Evolutionary conservation across 1,140 invertebrate species (phyloP).

Genomic region (Lordiphosa clarofinis): DNA sequence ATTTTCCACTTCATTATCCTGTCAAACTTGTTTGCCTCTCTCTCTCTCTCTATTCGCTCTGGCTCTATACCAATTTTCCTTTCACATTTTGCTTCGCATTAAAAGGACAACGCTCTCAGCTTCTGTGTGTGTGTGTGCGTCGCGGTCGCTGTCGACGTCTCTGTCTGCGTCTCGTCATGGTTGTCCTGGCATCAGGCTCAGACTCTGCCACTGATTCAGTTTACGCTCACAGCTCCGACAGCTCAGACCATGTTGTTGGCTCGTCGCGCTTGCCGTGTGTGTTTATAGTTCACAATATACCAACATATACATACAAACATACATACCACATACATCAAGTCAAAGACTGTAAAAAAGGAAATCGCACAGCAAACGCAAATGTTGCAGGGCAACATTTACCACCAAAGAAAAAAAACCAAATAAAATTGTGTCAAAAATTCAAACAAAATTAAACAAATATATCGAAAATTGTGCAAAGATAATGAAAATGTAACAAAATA

Average conservation of each 20-base stretch:
- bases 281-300: slow-evolving; percentile 35
- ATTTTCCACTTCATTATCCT: slow-evolving; percentile 60
- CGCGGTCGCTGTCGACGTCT: slow-evolving; percentile 27
- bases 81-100: slow-evolving; percentile 71
- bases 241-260: slow-evolving; percentile 66
- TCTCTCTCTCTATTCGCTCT: slow-evolving; percentile 29
- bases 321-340: slow-evolving; percentile 23
- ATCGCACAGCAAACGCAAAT: slow-evolving; percentile 47
- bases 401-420: slow-evolving; percentile 26
- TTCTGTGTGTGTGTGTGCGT: slow-evolving; percentile 19
- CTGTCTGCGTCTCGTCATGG: slow-evolving; percentile 14
- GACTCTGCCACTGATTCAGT: slow-evolving; percentile 55
- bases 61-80: slow-evolving; percentile 51
- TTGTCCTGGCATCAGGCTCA: slow-evolving; percentile 40
- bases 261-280: slow-evolving; percentile 62
- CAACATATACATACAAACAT: slow-evolving; percentile 19
- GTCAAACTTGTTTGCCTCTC: slow-evolving; percentile 65
- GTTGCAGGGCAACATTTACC: slow-evolving; percentile 57
- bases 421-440: slow-evolving; percentile 41
- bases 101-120: slow-evolving; percentile 72
- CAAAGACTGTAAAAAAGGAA: slow-evolving; percentile 35
- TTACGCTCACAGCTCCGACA: slow-evolving; percentile 66
- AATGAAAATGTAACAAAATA: slow-evolving; percentile 20
- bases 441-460: slow-evolving; percentile 21
- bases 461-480: slow-evolving; percentile 21